These are phyloP conservation scores for Nerophis ophidion DNA, from an alignment of 2,113 vertebrate genomes.

Conservation along the genomic window DNA sequence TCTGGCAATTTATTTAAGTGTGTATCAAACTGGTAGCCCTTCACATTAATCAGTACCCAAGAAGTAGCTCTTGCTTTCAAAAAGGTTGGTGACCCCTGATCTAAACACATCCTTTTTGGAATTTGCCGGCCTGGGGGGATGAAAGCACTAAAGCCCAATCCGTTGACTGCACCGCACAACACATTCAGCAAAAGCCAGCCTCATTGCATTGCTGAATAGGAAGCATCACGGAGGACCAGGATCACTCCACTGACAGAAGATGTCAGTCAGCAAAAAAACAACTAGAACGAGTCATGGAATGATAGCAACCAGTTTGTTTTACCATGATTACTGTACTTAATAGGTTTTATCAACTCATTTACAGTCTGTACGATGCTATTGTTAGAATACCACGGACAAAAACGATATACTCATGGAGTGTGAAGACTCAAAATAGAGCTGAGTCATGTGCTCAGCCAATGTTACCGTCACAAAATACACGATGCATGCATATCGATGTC, in stretches of 20 bases:
- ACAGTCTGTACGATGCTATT: too few species aligned
- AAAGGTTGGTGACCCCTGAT: too few species aligned
- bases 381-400: too few species aligned
- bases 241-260: conserved; percentile 12
- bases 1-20: too few species aligned
- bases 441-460: conserved; percentile 22
- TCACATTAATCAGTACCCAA: too few species aligned
- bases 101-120: not conserved
- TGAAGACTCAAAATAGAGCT: not conserved
- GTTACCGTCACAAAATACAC: not conserved
- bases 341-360: too few species aligned
- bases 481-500: not conserved
- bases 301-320: not conserved
- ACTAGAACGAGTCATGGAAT: not conserved
- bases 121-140: not conserved
- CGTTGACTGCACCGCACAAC: conserved; percentile 45
- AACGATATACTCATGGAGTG: too few species aligned
- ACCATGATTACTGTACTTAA: too few species aligned
- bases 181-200: conserved; percentile 13
- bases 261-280: conserved; percentile 37
- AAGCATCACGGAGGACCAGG: conserved; percentile 40
- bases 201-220: conserved; percentile 35
- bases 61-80: too few species aligned
- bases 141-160: conserved; percentile 36
- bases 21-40: too few species aligned